phyloP scores from a whole-genome alignment of 2,113 vertebrate genomes.

The Corythornis vintsioides region DNA sequence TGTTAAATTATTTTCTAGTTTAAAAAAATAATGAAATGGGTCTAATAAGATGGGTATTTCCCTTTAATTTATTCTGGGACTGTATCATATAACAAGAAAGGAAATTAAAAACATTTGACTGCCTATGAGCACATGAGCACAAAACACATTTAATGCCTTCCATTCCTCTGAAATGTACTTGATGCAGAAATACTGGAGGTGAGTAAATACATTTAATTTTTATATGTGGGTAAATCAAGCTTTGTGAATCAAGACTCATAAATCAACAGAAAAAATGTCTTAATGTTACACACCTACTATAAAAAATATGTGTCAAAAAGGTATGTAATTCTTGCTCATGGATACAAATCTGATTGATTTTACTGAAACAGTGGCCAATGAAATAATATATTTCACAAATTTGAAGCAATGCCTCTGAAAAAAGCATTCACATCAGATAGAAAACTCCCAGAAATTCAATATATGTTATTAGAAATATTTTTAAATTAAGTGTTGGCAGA shows the following conservation, averaged over 20 bases:
- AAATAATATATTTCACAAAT: neutral
- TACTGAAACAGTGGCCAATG: neutral
- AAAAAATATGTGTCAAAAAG: neutral
- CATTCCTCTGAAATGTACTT: neutral
- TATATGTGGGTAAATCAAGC: neutral
- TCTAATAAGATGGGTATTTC: conserved; percentile 7
- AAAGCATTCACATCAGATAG: neutral
- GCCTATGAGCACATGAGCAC: neutral
- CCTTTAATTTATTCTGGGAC: conserved; percentile 23
- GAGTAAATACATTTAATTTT: neutral
- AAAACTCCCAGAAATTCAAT: conserved; percentile 9
- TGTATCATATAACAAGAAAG: conserved; percentile 30
- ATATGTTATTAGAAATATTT: conserved; percentile 10
- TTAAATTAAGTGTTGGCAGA: conserved; percentile 36
- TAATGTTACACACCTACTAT: neutral
- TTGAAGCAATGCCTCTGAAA: neutral
- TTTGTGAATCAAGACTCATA: neutral
- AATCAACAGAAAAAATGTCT: neutral
- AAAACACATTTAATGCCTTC: conserved; percentile 30
- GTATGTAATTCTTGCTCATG: neutral
- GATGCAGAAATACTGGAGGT: neutral
- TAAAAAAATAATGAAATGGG: conserved; percentile 8
- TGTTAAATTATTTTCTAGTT: neutral
- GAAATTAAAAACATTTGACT: conserved; percentile 54
- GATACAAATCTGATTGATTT: neutral